Evolutionary conservation across 2,888 invertebrate genomes (phyloP), one percentile per base, ranked within the genome.

Genomic region (Nesidiocoris tenuis): DNA sequence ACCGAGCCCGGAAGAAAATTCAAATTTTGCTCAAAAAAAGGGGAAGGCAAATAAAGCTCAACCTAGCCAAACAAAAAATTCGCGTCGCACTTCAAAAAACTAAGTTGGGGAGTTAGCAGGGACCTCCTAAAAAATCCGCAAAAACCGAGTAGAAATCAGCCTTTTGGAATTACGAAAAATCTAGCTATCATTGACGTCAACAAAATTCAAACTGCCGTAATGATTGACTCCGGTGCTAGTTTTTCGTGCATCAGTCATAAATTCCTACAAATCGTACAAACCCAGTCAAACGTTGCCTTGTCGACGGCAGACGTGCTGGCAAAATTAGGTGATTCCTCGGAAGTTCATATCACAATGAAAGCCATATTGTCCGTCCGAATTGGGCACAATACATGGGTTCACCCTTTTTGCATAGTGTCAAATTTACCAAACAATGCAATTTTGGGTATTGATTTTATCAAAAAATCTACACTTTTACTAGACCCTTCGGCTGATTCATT

Each of bases 391-490:
- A 18, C 61, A 1, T 72, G n/a, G n/a, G n/a, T n/a, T n/a, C n/a
- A n/a, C n/a, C n/a, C n/a, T n/a, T n/a, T n/a, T n/a, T n/a, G n/a
- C 61, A 61, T 3, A 22, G 5, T 25, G 25, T 54, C 5, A 12
- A 1, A 61, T 72, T 21, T 61, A 22, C 61, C 72, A n/a, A 7
- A 39, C n/a, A 9, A 72, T n/a, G 24, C 19, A 9, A 24, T 72
- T 21, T 24, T 72, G 9, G 72, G 72, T 9, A 17, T 72, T 1
- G 72, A 72, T 25, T 72, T 72, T 19, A 39, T 72, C 2, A 23
- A 23, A 25, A 1, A 1, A 2, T 16, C 72, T 1, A 54, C 3
- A 2, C 18, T 72, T 16, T n/a, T 63, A 9, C 23, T 72, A 19
- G 72, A 72, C 19, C 61, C 72, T 1, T 56, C 68, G 9, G 17